These are phyloP conservation scores for Halocaridina rubra DNA, from an alignment of 2,888 invertebrate species.

Conservation along the genomic window DNA sequence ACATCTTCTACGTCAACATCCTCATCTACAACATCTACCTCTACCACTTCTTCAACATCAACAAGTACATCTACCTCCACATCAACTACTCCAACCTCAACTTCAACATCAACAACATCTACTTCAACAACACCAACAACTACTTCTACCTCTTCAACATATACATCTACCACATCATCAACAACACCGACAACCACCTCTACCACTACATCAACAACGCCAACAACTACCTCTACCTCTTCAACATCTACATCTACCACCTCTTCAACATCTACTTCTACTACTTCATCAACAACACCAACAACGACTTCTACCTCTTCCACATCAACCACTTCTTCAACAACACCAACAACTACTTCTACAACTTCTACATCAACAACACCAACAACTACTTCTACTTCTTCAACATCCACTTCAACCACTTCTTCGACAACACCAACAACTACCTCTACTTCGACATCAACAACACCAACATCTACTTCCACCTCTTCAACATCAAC, in stretches of 20 bases:
- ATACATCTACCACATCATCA: neutral
- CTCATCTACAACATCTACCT: neutral
- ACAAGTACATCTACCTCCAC: too few species aligned
- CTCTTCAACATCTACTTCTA: too few species aligned
- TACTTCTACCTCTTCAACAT: neutral
- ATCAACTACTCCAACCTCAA: neutral
- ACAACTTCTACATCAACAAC: neutral
- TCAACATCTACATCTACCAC: neutral
- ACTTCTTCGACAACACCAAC: neutral
- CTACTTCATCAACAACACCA: neutral
- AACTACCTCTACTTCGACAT: neutral
- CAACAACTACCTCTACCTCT: neutral
- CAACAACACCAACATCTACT: neutral
- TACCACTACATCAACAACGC: too few species aligned
- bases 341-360: neutral
- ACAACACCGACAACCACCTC: neutral
- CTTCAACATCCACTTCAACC: neutral
- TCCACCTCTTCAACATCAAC: neutral
- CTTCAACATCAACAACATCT: neutral
- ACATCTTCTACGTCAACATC: neutral
- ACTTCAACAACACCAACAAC: neutral
- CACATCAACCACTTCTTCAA: neutral
- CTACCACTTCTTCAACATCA: neutral
- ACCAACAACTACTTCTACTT: neutral
- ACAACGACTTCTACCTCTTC: neutral